Evolutionary conservation across 2,888 invertebrate species (phyloP).

Genomic region (Hemithea aestivaria): DNA sequence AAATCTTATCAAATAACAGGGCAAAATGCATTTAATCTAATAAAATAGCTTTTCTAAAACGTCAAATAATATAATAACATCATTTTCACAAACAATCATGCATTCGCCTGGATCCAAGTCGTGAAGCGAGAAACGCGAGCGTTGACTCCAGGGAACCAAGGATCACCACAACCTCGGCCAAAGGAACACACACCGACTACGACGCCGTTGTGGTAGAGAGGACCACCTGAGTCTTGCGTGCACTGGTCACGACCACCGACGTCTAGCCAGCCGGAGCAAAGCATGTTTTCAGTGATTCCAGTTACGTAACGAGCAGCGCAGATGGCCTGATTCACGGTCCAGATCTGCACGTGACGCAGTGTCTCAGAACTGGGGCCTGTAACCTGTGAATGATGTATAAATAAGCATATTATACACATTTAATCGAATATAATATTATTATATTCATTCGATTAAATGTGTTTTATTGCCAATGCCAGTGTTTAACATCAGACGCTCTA

Average conservation of each 20-base stretch:
- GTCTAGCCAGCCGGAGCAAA: constrained; percentile 37
- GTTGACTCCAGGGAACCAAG: constrained; percentile 35
- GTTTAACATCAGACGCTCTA: too few relatives aligned
- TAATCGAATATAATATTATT: too few relatives aligned
- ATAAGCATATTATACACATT: too few relatives aligned
- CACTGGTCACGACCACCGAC: constrained; percentile 36
- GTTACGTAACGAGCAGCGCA: constrained; percentile 26
- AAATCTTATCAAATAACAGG: too few relatives aligned
- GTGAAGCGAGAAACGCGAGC: constrained; percentile 31
- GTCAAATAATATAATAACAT: too few relatives aligned
- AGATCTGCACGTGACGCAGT: constrained; percentile 40
- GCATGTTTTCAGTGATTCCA: constrained; percentile 33
- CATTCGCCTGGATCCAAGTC: constrained; percentile 35
- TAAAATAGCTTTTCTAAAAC: too few relatives aligned
- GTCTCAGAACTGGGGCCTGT: too few relatives aligned
- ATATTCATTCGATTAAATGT: too few relatives aligned
- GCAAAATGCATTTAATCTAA: too few relatives aligned
- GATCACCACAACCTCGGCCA: constrained; percentile 29
- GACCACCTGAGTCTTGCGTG: constrained; percentile 38
- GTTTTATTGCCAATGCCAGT: too few relatives aligned
- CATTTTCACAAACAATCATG: too few relatives aligned
- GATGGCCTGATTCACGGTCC: constrained; percentile 34
- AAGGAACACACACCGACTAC: constrained; percentile 38
- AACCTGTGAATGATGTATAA: too few relatives aligned
- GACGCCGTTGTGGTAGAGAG: constrained; percentile 34